A percentile compares a stretch with the other conserved stretches of the same genome.
phyloP scores from a whole-genome alignment of 2,113 vertebrate genomes.

The Dryoscopus gambensis region DNA sequence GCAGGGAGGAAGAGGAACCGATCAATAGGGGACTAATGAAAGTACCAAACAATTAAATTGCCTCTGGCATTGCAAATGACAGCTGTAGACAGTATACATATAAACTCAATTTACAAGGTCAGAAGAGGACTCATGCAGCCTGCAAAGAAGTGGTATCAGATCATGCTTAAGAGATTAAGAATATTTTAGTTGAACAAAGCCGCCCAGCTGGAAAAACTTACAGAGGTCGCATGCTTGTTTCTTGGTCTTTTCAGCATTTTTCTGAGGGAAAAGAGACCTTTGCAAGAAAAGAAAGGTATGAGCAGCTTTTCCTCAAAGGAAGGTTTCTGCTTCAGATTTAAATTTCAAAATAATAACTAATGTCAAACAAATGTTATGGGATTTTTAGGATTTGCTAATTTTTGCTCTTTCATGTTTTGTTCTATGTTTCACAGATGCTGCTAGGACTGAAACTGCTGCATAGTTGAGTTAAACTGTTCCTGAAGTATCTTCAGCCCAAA shows the following conservation, averaged over 20 bases:
- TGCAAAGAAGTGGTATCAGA: background rate
- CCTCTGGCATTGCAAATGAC: slow-evolving; percentile 13
- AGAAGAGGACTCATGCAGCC: slow-evolving; percentile 28
- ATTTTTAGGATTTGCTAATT: background rate
- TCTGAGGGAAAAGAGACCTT: background rate
- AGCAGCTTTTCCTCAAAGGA: background rate
- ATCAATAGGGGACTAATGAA: slow-evolving; percentile 33
- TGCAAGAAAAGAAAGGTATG: background rate
- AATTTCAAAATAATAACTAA: background rate
- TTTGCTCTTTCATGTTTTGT: background rate
- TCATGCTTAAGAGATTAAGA: background rate
- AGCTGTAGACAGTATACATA: background rate
- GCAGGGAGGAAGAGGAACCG: background rate
- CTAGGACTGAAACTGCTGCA: background rate
- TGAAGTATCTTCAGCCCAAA: background rate
- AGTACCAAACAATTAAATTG: slow-evolving; percentile 53
- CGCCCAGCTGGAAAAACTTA: background rate
- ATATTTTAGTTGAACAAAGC: background rate
- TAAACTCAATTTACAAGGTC: slow-evolving; percentile 53
- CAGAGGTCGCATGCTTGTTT: background rate
- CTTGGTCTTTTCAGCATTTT: background rate
- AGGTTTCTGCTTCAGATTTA: background rate
- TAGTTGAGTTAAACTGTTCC: background rate
- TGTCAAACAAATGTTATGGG: background rate
- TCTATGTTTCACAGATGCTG: background rate